Evolutionary conservation across 2,797 vertebrate species (phyloP), one percentile per base, ranked within the genome.

Genomic region (Anableps anableps): DNA sequence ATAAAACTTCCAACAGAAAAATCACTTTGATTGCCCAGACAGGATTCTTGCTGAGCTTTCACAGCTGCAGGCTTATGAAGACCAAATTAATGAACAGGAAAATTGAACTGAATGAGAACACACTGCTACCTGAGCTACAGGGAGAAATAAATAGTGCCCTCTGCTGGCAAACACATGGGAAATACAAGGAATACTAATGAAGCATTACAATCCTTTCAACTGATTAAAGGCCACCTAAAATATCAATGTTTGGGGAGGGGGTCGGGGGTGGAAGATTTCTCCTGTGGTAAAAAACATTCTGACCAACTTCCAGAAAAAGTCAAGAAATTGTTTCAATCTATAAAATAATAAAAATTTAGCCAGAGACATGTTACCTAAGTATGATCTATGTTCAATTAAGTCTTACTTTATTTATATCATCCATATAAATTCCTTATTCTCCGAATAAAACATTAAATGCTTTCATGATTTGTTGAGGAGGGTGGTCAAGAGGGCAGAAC

Each of bases 21-120:
- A 78, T 78, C 66, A 31, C n/a, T 80, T 75, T 70, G 66, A 78
- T 79, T 62, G 75, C 66, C 62, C 0, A 1, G 68, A 38, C 31
- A 29, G 58, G 14, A 82, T 86, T 90, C 72, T 66, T 88, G 85
- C 90, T 90, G 90, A 91, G 90, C 84, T 90, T 88, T 90, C 78
- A 90, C 21, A 26, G 79, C 88, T 21, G 34, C 79, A 34, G 85
- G 89, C 86, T 88, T 77, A 83, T 76, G 60, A 85, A 75, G 79
- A 86, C 80, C 83, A 81, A 92, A 85, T 91, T 91, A 94, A 91
- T 89, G 90, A 85, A 78, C 23, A 76, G 85, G 88, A 92, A 92
- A 93, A 93, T 91, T 90, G 82, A 91, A 90, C 81, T 34, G 31
- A 64, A 64, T 78, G 82, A 85, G 76, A 87, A 88, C 73, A 53